Percentiles rank a stretch among this genome's conserved stretches.
Evolutionary conservation across 2,113 vertebrate genomes (phyloP).

Genomic region (Coregonus clupeaformis): DNA sequence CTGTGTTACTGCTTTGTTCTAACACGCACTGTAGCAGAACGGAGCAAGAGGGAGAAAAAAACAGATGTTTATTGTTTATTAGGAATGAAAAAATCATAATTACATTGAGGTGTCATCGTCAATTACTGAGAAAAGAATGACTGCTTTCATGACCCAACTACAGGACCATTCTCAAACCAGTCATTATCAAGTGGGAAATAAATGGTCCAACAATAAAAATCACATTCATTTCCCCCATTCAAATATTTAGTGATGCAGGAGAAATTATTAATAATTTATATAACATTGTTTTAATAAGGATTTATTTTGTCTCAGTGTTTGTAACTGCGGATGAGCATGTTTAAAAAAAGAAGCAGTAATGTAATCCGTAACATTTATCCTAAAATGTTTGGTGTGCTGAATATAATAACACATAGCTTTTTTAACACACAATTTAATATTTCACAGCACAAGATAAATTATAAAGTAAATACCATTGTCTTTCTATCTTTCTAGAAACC

Average conservation of each 20-base stretch:
- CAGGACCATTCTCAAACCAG: conserved; percentile 6
- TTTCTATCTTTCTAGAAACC: no score
- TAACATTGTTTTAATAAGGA: not conserved
- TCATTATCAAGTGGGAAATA: conserved; percentile 3
- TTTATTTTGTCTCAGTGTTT: not conserved
- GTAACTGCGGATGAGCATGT: not conserved
- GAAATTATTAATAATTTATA: not conserved
- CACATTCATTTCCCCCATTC: not conserved
- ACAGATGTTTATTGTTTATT: conserved; percentile 61
- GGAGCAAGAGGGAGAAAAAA: conserved; percentile 31
- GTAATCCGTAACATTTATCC: not conserved
- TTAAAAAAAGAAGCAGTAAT: not conserved
- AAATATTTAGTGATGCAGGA: conserved; percentile 25
- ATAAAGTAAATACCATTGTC: not conserved
- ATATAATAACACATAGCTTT: not conserved
- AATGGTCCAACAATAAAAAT: conserved; percentile 22
- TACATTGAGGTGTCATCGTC: conserved; percentile 38
- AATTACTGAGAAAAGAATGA: conserved; percentile 41
- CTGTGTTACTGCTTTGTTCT: conserved; percentile 58
- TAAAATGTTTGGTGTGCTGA: not conserved
- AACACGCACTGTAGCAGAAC: conserved; percentile 32
- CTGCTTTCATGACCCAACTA: conserved; percentile 20
- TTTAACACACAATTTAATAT: not conserved
- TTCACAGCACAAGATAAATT: not conserved
- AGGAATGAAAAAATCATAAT: conserved; percentile 54